phyloP scores from a whole-genome alignment of 2,113 vertebrate genomes.

The Nyctibius bracteatus region DNA sequence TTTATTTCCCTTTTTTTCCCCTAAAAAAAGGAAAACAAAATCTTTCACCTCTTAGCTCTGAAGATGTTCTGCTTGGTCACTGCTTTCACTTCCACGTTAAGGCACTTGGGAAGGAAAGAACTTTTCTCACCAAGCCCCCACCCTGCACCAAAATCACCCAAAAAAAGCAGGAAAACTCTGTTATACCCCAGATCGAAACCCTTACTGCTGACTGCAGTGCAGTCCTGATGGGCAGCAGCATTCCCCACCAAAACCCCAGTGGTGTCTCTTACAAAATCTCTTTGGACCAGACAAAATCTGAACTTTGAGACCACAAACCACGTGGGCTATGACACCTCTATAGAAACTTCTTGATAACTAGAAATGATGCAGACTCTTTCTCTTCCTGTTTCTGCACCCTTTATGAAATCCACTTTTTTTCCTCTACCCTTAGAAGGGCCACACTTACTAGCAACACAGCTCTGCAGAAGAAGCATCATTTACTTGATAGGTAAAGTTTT shows the following conservation, averaged over 20 bases:
- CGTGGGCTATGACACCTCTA: rapidly evolving
- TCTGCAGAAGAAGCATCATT: not conserved
- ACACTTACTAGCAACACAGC: not conserved
- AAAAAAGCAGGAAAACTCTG: not conserved
- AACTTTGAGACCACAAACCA: not conserved
- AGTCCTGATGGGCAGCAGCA: rapidly evolving
- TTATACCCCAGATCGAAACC: rapidly evolving
- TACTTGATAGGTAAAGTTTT: not conserved
- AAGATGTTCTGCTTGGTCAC: not conserved
- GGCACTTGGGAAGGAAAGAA: not conserved
- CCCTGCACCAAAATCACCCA: not conserved
- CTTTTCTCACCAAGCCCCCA: not conserved
- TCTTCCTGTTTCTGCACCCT: not conserved
- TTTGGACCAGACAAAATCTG: not conserved
- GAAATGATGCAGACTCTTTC: not conserved
- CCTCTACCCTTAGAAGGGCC: not conserved
- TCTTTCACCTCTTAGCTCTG: not conserved
- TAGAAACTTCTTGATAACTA: not conserved
- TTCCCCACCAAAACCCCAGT: not conserved
- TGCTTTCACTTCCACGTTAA: not conserved
- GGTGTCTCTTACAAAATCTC: not conserved
- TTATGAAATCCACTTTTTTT: not conserved
- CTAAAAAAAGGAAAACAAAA: not conserved
- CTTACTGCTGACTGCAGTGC: not conserved
- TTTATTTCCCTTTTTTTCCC: not conserved